Evolutionary conservation across 2,797 vertebrate genomes (phyloP), one percentile per base, ranked within the genome.

Genomic region (Synaphobranchus kaupii): DNA sequence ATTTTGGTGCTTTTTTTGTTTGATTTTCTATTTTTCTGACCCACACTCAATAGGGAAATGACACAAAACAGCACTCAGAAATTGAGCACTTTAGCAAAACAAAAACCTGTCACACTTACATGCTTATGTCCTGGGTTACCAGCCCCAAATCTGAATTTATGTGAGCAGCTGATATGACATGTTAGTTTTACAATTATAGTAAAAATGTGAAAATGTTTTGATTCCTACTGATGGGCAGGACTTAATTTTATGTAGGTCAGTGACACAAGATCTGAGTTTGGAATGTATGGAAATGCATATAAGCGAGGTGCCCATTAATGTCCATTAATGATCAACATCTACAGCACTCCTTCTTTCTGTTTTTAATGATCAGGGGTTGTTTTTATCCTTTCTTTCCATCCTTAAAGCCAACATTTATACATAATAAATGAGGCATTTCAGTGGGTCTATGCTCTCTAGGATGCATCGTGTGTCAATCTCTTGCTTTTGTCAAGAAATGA

Each of bases 21-120:
- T 94, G 88, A 93, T 94, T 94, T 66, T 85, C 91, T 90, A 80
- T 85, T 91, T 90, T 91, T 81, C 83, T 90, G 76, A 88, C 87
- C 81, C 88, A 39, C 34, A 86, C 90, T 87, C 87, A 82, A 87
- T 85, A 84, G 90, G 85, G 85, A 73, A 76, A 76, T 86, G 83
- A 86, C 85, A 90, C 76, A 91, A 71, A 34, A 60, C 90, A 87
- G 88, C 50, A 85, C 71, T 88, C 85, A 90, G 39, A 39, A 39
- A 39, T 39, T 39, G 39, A 39, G 54, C 84, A 91, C 91, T 94
- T 94, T 94, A 93, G 93, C 90, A 93, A 81, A 81, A 48, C 3
- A 76, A 39, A 39, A 76, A 39, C 13, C 6, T 10, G 20, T 76
- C 34, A 34, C 7, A 17, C 2, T 76, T 58, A n/a, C 2, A 68